Conservation (phyloP, 2,888 invertebrate species). For the Ferrisia virgata region DNA sequence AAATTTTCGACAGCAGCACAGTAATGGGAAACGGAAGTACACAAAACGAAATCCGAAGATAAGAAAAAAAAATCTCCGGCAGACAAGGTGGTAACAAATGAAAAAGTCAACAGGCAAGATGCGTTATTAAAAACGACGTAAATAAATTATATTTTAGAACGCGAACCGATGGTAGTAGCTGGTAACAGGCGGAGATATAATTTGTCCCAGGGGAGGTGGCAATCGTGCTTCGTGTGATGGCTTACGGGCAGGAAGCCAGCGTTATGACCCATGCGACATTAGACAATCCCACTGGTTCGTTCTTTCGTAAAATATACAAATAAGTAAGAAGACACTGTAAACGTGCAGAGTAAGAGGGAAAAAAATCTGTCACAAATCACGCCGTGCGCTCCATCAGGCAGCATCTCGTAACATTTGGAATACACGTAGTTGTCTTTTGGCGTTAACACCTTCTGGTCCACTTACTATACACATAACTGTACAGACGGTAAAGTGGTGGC, state of each 20-base stretch:
- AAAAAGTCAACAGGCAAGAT: background rate
- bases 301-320: background rate
- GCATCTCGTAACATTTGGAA: background rate
- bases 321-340: background rate
- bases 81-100: constrained; percentile 10
- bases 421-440: background rate
- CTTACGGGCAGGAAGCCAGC: constrained; percentile 37
- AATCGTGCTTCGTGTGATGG: constrained; percentile 25
- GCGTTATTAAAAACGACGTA: constrained; percentile 17
- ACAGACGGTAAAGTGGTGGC: too few species aligned
- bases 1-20: too few species aligned
- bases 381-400: background rate
- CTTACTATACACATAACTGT: too few species aligned
- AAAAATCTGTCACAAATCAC: constrained; percentile 19
- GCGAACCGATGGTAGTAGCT: background rate
- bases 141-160: background rate
- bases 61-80: background rate
- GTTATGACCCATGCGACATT: constrained; percentile 22
- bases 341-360: background rate
- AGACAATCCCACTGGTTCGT: background rate
- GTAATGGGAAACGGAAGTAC: background rate
- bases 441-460: background rate
- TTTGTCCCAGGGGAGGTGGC: constrained; percentile 38
- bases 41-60: background rate
- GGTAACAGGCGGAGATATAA: constrained; percentile 40